Percentiles rank a stretch among this genome's conserved stretches.
Evolutionary conservation across 2,888 invertebrate species (phyloP).

Genomic region (Phyto melanocephala): DNA sequence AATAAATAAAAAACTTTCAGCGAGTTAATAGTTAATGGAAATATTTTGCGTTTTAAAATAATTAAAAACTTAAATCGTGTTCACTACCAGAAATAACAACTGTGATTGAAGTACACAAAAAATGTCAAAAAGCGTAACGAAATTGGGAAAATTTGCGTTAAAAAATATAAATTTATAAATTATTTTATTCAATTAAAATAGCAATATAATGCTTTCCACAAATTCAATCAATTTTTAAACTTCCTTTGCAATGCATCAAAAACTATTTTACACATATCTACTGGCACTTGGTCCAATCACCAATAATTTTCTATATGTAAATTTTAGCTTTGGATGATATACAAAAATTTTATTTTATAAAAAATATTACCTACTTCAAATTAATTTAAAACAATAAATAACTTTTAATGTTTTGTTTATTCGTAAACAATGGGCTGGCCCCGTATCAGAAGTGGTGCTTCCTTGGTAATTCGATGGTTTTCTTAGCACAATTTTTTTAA

Average conservation of each 20-base stretch:
- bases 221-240: neutral
- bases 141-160: conserved; percentile 52
- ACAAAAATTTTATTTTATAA: no score
- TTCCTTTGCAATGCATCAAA: neutral
- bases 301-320: no score
- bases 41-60: neutral
- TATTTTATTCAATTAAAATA: neutral
- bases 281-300: no score
- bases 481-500: conserved; percentile 36
- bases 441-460: neutral
- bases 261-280: neutral
- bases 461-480: conserved; percentile 1
- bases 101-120: conserved; percentile 14
- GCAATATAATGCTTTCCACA: no score
- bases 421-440: neutral
- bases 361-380: no score
- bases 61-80: neutral
- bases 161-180: conserved; percentile 32
- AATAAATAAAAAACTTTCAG: no score
- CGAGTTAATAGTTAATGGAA: no score
- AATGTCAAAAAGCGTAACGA: conserved; percentile 58
- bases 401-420: no score
- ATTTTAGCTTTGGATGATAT: no score
- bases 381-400: no score
- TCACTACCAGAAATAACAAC: conserved; percentile 29